Conservation (phyloP, 2,113 vertebrate species). For the Lophius piscatorius region DNA sequence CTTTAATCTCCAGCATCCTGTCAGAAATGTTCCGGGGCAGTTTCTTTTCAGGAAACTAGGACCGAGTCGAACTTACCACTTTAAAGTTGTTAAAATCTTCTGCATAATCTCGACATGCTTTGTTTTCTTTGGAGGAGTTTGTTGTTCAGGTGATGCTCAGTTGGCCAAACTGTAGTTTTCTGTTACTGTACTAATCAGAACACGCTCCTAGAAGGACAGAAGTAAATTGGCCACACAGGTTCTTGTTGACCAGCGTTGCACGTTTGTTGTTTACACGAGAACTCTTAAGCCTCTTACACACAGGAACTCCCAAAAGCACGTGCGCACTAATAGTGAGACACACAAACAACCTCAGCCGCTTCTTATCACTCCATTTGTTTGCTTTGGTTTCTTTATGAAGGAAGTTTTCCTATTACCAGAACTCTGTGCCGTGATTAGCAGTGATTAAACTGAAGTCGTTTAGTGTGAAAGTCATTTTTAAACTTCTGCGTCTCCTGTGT, state of each 20-base stretch:
- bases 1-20: conserved; percentile 53
- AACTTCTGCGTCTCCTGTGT: conserved; percentile 35
- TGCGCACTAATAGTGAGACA: conserved; percentile 42
- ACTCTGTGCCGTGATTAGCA: conserved; percentile 9
- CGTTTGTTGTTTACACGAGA: conserved; percentile 56
- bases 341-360: conserved; percentile 47
- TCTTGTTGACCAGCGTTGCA: conserved; percentile 28
- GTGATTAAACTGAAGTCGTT: background rate
- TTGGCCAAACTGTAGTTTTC: conserved; percentile 47
- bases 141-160: conserved; percentile 2
- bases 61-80: background rate
- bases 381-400: conserved; percentile 4
- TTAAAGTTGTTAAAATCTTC: background rate
- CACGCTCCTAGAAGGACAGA: conserved; percentile 24
- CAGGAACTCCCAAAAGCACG: conserved; percentile 68
- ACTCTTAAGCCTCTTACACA: conserved; percentile 63
- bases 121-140: conserved; percentile 19
- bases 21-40: conserved; percentile 27
- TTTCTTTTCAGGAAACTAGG: background rate
- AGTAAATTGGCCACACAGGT: conserved; percentile 59
- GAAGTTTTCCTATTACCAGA: conserved; percentile 6
- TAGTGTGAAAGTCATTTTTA: conserved; percentile 3
- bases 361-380: conserved; percentile 37
- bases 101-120: background rate
- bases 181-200: conserved; percentile 67